Conservation (phyloP, 1,140 invertebrate species). For the Brachionus calyciflorus region DNA sequence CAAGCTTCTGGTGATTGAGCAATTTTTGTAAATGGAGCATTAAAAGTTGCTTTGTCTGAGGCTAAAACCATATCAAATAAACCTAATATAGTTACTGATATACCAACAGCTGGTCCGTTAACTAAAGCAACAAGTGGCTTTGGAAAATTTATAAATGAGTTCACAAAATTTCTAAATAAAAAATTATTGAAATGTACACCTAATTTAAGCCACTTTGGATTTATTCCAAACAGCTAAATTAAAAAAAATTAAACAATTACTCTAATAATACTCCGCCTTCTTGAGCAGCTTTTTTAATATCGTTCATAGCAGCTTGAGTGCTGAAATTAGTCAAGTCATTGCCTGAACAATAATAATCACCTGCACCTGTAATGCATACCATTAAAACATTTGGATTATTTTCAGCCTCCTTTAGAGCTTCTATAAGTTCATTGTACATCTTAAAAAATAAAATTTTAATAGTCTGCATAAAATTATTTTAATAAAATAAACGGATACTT, state of each 20-base stretch:
- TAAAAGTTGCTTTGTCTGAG: slow-evolving; percentile 71
- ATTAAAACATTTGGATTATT: slow-evolving; percentile 34
- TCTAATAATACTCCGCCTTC: slow-evolving; percentile 33
- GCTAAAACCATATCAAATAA: slow-evolving; percentile 86
- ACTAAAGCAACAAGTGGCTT: slow-evolving; percentile 83
- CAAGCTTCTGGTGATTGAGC: slow-evolving; percentile 79
- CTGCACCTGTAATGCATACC: slow-evolving; percentile 67
- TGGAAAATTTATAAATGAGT: slow-evolving; percentile 77
- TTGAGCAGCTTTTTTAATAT: slow-evolving; percentile 22
- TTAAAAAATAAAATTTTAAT: background rate
- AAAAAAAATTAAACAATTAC: slow-evolving; percentile 52
- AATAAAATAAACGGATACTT: too few relatives aligned
- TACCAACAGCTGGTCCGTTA: slow-evolving; percentile 87
- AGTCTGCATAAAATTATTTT: too few relatives aligned
- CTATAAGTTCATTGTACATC: slow-evolving; percentile 39
- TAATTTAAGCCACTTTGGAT: background rate
- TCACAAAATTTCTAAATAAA: slow-evolving; percentile 68
- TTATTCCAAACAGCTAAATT: background rate
- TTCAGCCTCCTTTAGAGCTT: slow-evolving; percentile 19
- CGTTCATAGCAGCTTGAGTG: slow-evolving; percentile 48
- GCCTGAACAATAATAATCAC: slow-evolving; percentile 78
- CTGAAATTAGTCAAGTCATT: slow-evolving; percentile 73
- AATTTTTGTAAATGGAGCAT: slow-evolving; percentile 76
- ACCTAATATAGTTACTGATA: slow-evolving; percentile 75
- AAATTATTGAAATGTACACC: background rate